A percentile compares a stretch with the other conserved stretches of the same genome.
These are phyloP conservation scores for Parnassius smintheus DNA, from an alignment of 2,888 invertebrate genomes.

Conservation along the genomic window DNA sequence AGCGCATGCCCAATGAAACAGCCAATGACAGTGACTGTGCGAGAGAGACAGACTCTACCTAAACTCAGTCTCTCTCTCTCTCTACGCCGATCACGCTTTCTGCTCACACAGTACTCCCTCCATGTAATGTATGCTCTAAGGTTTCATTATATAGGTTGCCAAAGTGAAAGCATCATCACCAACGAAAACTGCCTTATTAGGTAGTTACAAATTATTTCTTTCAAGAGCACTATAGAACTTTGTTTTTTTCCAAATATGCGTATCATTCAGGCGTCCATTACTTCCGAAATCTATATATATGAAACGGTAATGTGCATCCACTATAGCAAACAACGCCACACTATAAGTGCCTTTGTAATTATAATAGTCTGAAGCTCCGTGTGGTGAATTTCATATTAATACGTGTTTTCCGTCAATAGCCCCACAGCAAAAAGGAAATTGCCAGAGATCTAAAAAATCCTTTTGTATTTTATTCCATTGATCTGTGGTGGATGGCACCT, in stretches of 20 bases:
- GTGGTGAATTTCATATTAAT: slow-evolving; percentile 37
- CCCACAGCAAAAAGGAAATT: slow-evolving; percentile 42
- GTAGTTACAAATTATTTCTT: background rate
- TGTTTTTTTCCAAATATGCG: background rate
- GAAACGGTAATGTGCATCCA: slow-evolving; percentile 27
- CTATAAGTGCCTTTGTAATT: slow-evolving; percentile 40
- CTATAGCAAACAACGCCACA: slow-evolving; percentile 35
- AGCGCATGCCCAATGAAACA: too few relatives aligned
- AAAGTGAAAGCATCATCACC: background rate
- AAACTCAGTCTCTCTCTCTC: too few relatives aligned
- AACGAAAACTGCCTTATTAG: slow-evolving; percentile 2
- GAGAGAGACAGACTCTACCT: too few relatives aligned
- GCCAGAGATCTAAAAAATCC: slow-evolving; percentile 40
- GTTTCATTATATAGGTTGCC: slow-evolving; percentile 1
- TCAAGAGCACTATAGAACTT: background rate
- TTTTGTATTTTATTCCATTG: slow-evolving; percentile 40
- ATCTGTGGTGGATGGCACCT: slow-evolving; percentile 38
- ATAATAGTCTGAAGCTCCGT: slow-evolving; percentile 37
- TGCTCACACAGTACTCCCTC: too few relatives aligned
- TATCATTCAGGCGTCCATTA: background rate
- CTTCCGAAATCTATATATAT: too few relatives aligned
- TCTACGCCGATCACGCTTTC: too few relatives aligned
- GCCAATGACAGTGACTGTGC: too few relatives aligned
- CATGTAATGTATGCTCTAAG: too few relatives aligned
- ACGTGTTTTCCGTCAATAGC: slow-evolving; percentile 46